Conservation (phyloP, 2,888 invertebrate species). For the Strigamia transsilvanica region DNA sequence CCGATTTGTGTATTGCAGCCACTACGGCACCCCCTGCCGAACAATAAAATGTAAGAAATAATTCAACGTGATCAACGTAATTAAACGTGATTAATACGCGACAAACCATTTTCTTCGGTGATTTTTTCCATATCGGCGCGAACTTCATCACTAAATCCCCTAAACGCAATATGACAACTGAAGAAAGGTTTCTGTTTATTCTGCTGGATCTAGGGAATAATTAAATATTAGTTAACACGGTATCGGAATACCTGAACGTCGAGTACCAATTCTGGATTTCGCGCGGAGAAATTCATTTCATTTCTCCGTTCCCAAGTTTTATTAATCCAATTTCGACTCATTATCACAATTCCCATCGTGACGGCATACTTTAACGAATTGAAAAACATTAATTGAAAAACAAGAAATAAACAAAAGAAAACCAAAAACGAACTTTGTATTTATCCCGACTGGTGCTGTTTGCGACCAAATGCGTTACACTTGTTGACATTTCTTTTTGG, state of each 20-base stretch:
- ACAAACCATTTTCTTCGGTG: slow-evolving; percentile 78
- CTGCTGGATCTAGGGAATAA: slow-evolving; percentile 58
- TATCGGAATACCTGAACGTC: no score
- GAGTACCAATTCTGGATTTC: slow-evolving; percentile 71
- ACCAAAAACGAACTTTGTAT: slow-evolving; percentile 73
- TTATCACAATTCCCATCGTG: slow-evolving; percentile 86
- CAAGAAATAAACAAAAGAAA: no score
- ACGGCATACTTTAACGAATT: slow-evolving; percentile 74
- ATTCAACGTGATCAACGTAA: no score
- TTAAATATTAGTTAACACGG: not conserved
- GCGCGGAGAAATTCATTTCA: slow-evolving; percentile 73
- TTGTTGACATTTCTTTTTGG: slow-evolving; percentile 85
- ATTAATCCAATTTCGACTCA: slow-evolving; percentile 87
- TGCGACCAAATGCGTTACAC: slow-evolving; percentile 93
- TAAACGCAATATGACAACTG: slow-evolving; percentile 67
- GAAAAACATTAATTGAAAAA: not conserved
- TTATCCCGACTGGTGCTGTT: slow-evolving; percentile 89
- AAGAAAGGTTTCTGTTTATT: slow-evolving; percentile 54
- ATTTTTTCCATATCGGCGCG: slow-evolving; percentile 91
- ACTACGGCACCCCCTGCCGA: slow-evolving; percentile 74
- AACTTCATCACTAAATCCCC: slow-evolving; percentile 90
- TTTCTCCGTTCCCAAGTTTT: slow-evolving; percentile 82
- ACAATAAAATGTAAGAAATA: not conserved
- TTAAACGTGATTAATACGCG: not conserved
- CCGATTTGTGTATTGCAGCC: slow-evolving; percentile 78